These are phyloP conservation scores for Hirtodrosophila confusa DNA, from an alignment of 2,888 invertebrate species.

Conservation along the genomic window DNA sequence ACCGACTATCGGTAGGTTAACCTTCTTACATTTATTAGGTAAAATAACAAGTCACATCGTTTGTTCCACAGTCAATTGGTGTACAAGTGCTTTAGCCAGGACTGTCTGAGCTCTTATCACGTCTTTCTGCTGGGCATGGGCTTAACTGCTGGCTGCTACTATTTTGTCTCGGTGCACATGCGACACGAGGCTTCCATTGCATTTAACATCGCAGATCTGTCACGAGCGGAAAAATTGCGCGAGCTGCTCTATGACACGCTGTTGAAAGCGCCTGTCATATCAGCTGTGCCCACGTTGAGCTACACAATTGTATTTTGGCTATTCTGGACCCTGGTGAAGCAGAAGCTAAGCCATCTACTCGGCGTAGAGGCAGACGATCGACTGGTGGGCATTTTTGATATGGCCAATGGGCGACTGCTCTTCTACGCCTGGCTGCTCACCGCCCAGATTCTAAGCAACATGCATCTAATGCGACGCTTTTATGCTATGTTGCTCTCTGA, in stretches of 20 bases:
- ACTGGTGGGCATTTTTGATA: constrained; percentile 80
- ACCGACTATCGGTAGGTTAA: constrained; percentile 85
- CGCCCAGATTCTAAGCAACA: constrained; percentile 88
- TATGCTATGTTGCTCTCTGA: constrained; percentile 90
- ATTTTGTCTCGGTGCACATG: constrained; percentile 74
- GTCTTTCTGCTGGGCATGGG: constrained; percentile 89
- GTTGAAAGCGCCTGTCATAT: constrained; percentile 86
- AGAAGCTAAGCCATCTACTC: constrained; percentile 85
- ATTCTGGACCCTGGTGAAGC: constrained; percentile 86
- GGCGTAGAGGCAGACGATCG: constrained; percentile 83
- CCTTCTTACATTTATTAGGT: neutral
- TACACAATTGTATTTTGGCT: constrained; percentile 87
- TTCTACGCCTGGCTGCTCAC: constrained; percentile 89
- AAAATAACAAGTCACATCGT: too few species aligned
- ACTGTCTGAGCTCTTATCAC: constrained; percentile 88
- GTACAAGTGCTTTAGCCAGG: constrained; percentile 70
- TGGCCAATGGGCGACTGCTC: constrained; percentile 83
- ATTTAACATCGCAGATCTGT: constrained; percentile 88
- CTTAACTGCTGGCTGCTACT: constrained; percentile 88
- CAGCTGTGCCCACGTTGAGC: constrained; percentile 87
- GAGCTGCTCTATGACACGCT: constrained; percentile 87
- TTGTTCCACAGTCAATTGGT: constrained; percentile 52
- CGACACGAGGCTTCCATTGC: constrained; percentile 84
- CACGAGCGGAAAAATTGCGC: constrained; percentile 86
- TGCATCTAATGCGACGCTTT: constrained; percentile 89